Conservation (phyloP, 2,888 invertebrate genomes). For the Morpho helenor region DNA sequence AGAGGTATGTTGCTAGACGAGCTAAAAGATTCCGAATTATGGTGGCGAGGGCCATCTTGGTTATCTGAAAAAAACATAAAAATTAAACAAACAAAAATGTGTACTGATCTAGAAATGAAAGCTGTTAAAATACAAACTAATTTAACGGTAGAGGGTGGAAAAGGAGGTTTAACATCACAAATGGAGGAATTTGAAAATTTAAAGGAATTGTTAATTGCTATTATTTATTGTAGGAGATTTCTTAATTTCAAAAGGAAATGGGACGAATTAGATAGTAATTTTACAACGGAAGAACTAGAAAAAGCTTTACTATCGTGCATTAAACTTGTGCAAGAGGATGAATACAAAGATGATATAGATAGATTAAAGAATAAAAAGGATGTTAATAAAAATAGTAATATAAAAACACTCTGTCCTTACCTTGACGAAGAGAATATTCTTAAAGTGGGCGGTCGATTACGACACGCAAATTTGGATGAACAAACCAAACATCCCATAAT, state of each 20-base stretch:
- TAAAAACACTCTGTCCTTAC: conserved; percentile 28
- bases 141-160: no score
- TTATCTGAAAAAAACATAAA: conserved; percentile 19
- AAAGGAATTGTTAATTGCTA: conserved; percentile 5
- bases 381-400: conserved; percentile 19
- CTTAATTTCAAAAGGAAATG: conserved; percentile 6
- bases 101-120: no score
- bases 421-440: conserved; percentile 23
- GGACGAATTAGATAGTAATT: background rate
- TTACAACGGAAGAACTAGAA: conserved; percentile 25
- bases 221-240: conserved; percentile 11
- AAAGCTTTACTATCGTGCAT: conserved; percentile 22
- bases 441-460: conserved; percentile 31
- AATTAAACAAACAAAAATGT: conserved; percentile 5
- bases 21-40: conserved; percentile 18
- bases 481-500: conserved; percentile 26
- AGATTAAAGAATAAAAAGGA: conserved; percentile 4
- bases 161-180: background rate
- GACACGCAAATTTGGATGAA: conserved; percentile 18
- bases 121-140: no score
- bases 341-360: conserved; percentile 16
- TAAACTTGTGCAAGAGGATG: conserved; percentile 22
- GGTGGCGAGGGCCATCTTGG: conserved; percentile 30
- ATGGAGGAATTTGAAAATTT: conserved; percentile 8
- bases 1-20: conserved; percentile 20